Base-by-base conservation (phyloP, 1,140 invertebrate species). In the Papilio xuthus region DNA sequence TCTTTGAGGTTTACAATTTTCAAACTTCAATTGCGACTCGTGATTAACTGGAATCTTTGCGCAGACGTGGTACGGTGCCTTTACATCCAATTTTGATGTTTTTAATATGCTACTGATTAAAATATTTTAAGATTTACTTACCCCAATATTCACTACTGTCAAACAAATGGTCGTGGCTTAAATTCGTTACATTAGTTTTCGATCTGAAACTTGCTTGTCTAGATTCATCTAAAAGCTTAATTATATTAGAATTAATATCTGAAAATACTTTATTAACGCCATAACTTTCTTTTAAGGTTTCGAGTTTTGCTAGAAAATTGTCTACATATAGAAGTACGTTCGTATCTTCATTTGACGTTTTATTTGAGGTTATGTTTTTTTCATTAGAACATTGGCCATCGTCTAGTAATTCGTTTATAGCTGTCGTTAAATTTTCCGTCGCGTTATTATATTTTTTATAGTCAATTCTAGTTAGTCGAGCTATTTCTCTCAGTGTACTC, bases 361-460 rank as follows among this genome's bases (percentile, higher is more conserved):
- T 71, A 23, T 78, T 70, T 72, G 80, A 73, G 56, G 56, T 81
- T 50, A 78, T 74, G 78, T 77, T 82, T 63, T 80, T 78, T 42
- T 73, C 69, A 42, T 82, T 82, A 18, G 42, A 63, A 20, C 32
- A 53, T 75, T 63, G 26, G 50, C 82, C 85, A 79, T 84, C 85
- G 74, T 85, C 79, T 76, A 88, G 76, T 77, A 90, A 69, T 81
- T 90, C 85, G 78, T 90, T 89, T 84, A 92, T 81, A 18, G 80
- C 80, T 69, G 79, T 69, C 73, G 88, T 81, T 82, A 86, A 90
- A 83, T 82, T 26, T 23, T n/a, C 37, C 7, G 78, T 81, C 76
- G 53, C 37, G 72, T 84, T 82, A 81, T 82, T 86, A 78, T 69
- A 78, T 80, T 78, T 80, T 74, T 70, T 75, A 77, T 73, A 77